Conservation (phyloP, 2,797 vertebrate species). For the Staurois parvus region DNA sequence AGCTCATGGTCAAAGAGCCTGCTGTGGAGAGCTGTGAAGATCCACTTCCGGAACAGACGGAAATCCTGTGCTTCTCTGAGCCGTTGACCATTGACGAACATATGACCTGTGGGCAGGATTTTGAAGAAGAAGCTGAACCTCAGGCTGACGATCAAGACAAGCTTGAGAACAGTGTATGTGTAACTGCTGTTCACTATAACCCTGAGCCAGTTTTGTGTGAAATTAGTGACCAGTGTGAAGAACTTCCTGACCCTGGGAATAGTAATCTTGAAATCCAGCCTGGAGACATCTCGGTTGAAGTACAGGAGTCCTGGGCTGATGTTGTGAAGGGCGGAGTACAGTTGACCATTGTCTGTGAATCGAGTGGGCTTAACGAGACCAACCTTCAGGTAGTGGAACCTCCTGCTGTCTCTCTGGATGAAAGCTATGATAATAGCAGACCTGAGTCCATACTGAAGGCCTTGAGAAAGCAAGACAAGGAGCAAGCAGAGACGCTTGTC, state of each 20-base stretch:
- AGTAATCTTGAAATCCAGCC: conserved; percentile 8
- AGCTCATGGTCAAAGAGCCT: conserved; percentile 65
- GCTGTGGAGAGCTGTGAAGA: conserved; percentile 37
- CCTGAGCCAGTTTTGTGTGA: background rate
- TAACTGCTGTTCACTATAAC: conserved; percentile 30
- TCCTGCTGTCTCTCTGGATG: conserved; percentile 15
- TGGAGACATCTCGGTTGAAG: conserved; percentile 34
- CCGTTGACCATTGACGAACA: conserved; percentile 65
- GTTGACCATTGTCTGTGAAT: conserved; percentile 47
- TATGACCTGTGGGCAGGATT: conserved; percentile 60
- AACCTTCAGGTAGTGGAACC: background rate
- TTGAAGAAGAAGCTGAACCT: conserved; percentile 67
- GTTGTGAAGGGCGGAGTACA: conserved; percentile 50
- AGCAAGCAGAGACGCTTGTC: conserved; percentile 88
- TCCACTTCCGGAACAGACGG: background rate
- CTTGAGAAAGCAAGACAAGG: conserved; percentile 87
- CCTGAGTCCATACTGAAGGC: conserved; percentile 78
- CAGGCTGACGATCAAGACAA: conserved; percentile 19
- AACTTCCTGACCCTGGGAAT: background rate
- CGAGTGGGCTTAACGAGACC: conserved; percentile 23
- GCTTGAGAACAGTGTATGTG: conserved; percentile 60
- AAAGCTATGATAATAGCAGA: conserved; percentile 21
- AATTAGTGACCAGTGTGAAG: background rate
- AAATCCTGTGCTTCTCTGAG: conserved; percentile 65
- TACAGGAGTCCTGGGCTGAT: conserved; percentile 61